Conservation (phyloP, 1,140 invertebrate species). For the Cydia strobilella region DNA sequence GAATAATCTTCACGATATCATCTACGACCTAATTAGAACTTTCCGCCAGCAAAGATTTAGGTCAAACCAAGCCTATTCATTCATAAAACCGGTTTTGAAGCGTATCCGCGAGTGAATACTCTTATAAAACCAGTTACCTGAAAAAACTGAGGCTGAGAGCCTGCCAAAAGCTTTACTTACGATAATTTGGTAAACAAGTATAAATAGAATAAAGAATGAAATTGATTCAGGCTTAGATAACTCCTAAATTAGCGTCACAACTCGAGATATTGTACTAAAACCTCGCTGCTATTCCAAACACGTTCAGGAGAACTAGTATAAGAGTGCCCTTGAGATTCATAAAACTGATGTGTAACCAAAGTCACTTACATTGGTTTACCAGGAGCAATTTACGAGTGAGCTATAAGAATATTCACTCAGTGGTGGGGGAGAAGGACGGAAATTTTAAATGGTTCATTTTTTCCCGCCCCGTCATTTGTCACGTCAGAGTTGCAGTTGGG, state of each 20-base stretch:
- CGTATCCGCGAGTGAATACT: neutral
- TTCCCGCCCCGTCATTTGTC: conserved; percentile 53
- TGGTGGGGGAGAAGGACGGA: conserved; percentile 41
- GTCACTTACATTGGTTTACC: neutral
- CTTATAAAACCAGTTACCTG: conserved; percentile 6
- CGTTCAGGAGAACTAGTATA: neutral
- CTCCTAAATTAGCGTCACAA: conserved; percentile 28
- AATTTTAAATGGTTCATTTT: conserved; percentile 56
- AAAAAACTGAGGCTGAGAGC: conserved; percentile 3
- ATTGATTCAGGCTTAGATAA: conserved; percentile 25
- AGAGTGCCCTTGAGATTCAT: neutral
- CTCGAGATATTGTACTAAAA: conserved; percentile 27
- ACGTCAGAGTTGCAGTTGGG: conserved; percentile 34
- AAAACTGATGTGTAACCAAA: neutral
- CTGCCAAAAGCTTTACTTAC: conserved; percentile 14
- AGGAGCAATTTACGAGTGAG: neutral
- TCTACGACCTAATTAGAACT: conserved; percentile 1
- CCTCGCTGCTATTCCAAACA: neutral
- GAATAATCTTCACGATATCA: neutral
- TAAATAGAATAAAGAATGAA: conserved; percentile 16
- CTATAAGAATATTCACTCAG: neutral
- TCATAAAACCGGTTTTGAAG: conserved; percentile 3
- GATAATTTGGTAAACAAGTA: neutral
- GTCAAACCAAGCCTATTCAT: conserved; percentile 16
- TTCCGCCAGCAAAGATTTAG: conserved; percentile 1